Evolutionary conservation across 2,797 vertebrate genomes (phyloP).

Genomic region (Pachyuromys duprasi): DNA sequence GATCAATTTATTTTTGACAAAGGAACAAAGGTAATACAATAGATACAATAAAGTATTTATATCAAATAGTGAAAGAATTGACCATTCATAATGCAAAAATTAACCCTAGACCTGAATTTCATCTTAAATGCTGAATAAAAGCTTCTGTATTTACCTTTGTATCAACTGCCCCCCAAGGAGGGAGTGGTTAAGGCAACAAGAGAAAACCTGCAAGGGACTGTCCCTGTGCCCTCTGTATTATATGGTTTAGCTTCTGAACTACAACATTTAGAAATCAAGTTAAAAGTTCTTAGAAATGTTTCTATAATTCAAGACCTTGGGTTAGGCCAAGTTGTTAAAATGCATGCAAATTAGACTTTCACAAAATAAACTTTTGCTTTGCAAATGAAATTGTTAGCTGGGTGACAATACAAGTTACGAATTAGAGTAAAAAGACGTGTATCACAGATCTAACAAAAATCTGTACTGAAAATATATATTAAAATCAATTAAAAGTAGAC

Average conservation of each 20-base stretch:
- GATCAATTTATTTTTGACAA: constrained; percentile 48
- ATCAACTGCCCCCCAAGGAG: not conserved
- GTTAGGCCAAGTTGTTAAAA: constrained; percentile 36
- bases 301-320: not conserved
- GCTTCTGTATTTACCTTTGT: not conserved
- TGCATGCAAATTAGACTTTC: not conserved
- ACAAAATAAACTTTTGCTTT: constrained; percentile 34
- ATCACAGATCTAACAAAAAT: not conserved
- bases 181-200: not conserved
- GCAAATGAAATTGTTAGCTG: constrained; percentile 35
- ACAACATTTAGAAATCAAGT: not conserved
- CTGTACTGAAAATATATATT: not conserved
- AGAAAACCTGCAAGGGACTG: not conserved
- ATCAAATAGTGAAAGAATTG: constrained; percentile 20
- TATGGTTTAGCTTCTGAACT: not conserved
- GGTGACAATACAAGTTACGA: constrained; percentile 6
- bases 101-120: constrained; percentile 13
- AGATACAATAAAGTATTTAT: not conserved
- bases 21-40: not conserved
- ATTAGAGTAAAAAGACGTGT: not conserved
- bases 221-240: not conserved
- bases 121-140: constrained; percentile 42
- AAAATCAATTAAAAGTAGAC: too few species aligned
- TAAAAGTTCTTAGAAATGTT: constrained; percentile 15
- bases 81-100: constrained; percentile 17